Conservation (phyloP, 2,888 invertebrate genomes). For the Encarsia formosa region DNA sequence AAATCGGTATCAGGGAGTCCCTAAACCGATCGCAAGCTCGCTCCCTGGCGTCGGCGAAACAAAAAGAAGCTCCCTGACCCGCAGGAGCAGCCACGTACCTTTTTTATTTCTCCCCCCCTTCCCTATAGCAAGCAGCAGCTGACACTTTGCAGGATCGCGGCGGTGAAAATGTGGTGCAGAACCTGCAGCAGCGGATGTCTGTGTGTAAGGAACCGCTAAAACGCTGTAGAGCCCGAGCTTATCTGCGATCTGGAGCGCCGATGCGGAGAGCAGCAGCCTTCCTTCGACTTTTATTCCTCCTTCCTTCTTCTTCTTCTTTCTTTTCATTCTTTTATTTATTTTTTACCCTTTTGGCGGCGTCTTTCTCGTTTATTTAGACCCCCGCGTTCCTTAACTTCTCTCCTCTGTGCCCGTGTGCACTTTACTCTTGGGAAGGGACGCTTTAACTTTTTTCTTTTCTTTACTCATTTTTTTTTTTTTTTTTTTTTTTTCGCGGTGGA, state of each 20-base stretch:
- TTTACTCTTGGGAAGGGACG: too few species aligned
- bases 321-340: background rate
- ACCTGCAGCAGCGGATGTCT: constrained; percentile 45
- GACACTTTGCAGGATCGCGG: background rate
- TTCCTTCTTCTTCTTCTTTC: background rate
- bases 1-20: too few species aligned
- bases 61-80: too few species aligned
- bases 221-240: constrained; percentile 49
- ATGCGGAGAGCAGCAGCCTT: constrained; percentile 46
- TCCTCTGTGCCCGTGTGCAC: too few species aligned
- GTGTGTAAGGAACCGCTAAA: constrained; percentile 54
- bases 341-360: background rate
- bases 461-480: background rate
- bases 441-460: background rate
- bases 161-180: background rate
- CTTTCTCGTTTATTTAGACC: background rate
- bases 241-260: constrained; percentile 52
- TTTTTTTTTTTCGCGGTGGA: too few species aligned
- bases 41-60: too few species aligned
- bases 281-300: background rate
- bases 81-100: too few species aligned
- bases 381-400: too few species aligned
- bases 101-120: constrained; percentile 28
- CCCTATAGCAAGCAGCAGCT: constrained; percentile 39
- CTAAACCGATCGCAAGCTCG: too few species aligned